Percentiles rank a stretch among this genome's conserved stretches.
phyloP scores from a whole-genome alignment of 2,797 vertebrate genomes.

The Streptopelia turtur region DNA sequence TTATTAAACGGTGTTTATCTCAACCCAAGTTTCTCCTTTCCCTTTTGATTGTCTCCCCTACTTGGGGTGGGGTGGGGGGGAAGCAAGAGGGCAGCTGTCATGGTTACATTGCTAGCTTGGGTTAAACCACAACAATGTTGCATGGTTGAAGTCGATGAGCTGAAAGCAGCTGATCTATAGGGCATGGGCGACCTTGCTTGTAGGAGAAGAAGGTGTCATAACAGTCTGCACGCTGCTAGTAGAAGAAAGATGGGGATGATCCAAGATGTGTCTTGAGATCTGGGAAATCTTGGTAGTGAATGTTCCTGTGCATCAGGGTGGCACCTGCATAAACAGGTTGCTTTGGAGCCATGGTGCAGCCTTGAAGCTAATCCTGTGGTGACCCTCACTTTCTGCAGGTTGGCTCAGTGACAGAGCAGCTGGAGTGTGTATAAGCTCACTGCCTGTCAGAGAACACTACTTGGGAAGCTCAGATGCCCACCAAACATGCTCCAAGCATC shows the following conservation, averaged over 20 bases:
- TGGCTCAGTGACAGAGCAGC: background rate
- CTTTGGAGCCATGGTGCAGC: background rate
- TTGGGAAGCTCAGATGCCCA: background rate
- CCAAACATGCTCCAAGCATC: background rate
- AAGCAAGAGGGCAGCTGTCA: too few species aligned
- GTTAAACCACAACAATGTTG: background rate
- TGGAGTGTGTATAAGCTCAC: accelerated
- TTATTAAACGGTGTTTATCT: too few species aligned
- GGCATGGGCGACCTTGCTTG: background rate
- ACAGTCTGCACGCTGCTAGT: background rate
- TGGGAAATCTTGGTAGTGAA: background rate
- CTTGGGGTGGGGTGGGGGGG: too few species aligned
- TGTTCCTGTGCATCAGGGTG: background rate
- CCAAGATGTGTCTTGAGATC: background rate
- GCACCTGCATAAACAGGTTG: background rate
- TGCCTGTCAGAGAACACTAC: background rate
- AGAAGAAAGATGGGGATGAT: background rate
- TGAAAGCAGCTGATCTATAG: background rate
- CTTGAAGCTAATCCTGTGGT: background rate
- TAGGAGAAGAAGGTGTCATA: background rate
- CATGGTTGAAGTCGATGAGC: background rate
- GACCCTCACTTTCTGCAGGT: background rate
- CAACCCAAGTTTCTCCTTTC: too few species aligned
- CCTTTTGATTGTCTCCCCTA: too few species aligned
- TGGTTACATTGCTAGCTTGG: too few species aligned